Base-by-base conservation (phyloP, 2,797 vertebrate genomes). In the Capromys pilorides region DNA sequence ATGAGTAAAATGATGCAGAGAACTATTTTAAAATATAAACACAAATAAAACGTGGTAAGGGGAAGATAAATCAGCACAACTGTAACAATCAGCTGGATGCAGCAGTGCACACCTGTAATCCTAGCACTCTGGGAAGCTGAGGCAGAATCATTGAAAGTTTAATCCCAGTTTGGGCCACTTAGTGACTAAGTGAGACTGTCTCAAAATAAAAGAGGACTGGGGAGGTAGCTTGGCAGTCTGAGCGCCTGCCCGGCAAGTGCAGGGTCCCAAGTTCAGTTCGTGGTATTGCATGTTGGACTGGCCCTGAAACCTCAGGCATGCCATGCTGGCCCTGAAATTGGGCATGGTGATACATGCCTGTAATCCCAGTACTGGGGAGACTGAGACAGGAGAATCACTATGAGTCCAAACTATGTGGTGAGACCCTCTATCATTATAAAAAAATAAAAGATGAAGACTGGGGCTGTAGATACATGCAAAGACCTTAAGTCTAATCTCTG, bases 21-120 rank as follows among this genome's bases (percentile, higher is more conserved):
- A 19, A 24, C 77, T 96, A 45, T 91, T 91, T 91, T 95, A 71
- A 95, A 94, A 88, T 82, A 87, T 1, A 85, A 96, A 64, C 86
- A 80, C 88, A 84, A 36, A 36, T 77, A 85, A 82, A 85, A 11
- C 0, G 22, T 64, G 51, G 26, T 16, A 49, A 22, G 49, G 8
- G 6, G 21, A 88, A 84, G 51, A 69, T 84, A 93, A 88, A 62
- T 78, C 61, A 41, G 5, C 31, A 82, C 33, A 91, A 83, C 39
- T 73, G 18, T 41, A 73, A 26, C 21, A 73, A 13, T 41, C 22
- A 73, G 11, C 39, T 75, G 39, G 1, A 22, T 75, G 39, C 39
- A 75, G 39, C 24, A 26, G n/a, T 71, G 19, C 21, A 71, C 7
- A 39, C 19, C 36, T 71, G 5, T 41, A 41, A 75, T 45, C 5